These are phyloP conservation scores for Platyscapa corneri DNA, from an alignment of 1,140 invertebrate species.

Conservation along the genomic window DNA sequence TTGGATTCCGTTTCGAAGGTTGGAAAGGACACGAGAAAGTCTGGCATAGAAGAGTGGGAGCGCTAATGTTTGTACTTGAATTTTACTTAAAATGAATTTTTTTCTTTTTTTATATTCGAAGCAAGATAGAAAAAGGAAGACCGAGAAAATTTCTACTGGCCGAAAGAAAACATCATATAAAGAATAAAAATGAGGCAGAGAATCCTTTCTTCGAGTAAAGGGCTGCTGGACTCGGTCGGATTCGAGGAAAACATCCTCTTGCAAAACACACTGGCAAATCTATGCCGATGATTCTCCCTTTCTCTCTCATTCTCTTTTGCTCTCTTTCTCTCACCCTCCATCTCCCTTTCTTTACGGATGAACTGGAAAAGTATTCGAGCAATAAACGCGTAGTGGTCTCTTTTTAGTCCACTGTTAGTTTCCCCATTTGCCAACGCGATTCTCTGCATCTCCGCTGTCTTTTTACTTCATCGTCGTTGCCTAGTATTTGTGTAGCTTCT, in stretches of 20 bases:
- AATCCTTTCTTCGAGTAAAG: slow-evolving; percentile 5
- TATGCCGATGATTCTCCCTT: background rate
- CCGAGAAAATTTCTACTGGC: background rate
- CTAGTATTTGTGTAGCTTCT: slow-evolving; percentile 37
- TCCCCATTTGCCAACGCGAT: slow-evolving; percentile 54
- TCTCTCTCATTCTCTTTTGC: background rate
- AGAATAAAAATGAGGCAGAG: slow-evolving; percentile 5
- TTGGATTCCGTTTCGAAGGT: background rate
- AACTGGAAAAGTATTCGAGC: slow-evolving; percentile 35
- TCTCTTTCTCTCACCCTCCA: background rate
- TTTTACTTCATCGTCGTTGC: slow-evolving; percentile 49
- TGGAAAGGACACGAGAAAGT: slow-evolving; percentile 7
- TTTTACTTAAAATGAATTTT: slow-evolving; percentile 35
- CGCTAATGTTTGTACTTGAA: slow-evolving; percentile 44
- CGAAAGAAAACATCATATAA: slow-evolving; percentile 2
- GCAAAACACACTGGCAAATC: slow-evolving; percentile 14
- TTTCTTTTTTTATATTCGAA: background rate
- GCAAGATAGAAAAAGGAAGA: background rate
- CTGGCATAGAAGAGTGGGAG: background rate
- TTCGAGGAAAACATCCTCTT: slow-evolving; percentile 46
- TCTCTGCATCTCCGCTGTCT: slow-evolving; percentile 40
- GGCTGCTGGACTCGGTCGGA: background rate
- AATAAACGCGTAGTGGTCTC: slow-evolving; percentile 49
- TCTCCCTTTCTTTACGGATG: background rate
- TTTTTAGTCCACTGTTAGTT: slow-evolving; percentile 7